These are phyloP conservation scores for Limnephilus lunatus DNA, from an alignment of 2,888 invertebrate genomes.

Conservation along the genomic window DNA sequence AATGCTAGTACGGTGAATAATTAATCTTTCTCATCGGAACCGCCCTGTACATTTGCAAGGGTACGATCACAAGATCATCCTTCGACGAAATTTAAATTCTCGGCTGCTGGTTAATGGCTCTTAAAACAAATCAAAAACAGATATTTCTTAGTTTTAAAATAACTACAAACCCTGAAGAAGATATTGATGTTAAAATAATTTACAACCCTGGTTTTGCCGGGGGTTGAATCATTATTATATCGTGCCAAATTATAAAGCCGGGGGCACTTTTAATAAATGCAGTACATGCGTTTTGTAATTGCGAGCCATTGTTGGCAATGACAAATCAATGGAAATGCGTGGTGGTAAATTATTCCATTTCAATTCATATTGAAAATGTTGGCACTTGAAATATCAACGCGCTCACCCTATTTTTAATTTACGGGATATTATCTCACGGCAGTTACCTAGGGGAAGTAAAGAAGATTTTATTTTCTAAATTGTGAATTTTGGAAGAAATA, in stretches of 20 bases:
- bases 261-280: slow-evolving; percentile 44
- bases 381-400: slow-evolving; percentile 22
- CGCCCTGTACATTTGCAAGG: too few relatives aligned
- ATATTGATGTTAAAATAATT: background rate
- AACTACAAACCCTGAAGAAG: background rate
- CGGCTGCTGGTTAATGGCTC: too few relatives aligned
- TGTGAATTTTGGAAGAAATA: background rate
- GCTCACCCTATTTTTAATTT: background rate
- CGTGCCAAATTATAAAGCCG: slow-evolving; percentile 6
- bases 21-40: too few relatives aligned
- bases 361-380: slow-evolving; percentile 16
- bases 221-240: background rate
- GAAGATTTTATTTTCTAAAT: background rate
- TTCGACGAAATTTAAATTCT: too few relatives aligned
- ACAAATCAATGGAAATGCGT: slow-evolving; percentile 2
- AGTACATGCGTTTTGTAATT: slow-evolving; percentile 30
- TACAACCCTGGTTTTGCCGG: background rate
- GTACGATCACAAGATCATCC: too few relatives aligned
- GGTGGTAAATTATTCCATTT: background rate
- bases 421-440: background rate
- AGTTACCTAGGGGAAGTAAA: background rate
- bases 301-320: background rate
- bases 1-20: too few relatives aligned
- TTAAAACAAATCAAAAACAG: too few relatives aligned
- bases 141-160: too few relatives aligned